Percentiles rank a stretch among this genome's conserved stretches.
These are phyloP conservation scores for Saiga tatarica DNA, from an alignment of 2,113 vertebrate genomes.

Conservation along the genomic window DNA sequence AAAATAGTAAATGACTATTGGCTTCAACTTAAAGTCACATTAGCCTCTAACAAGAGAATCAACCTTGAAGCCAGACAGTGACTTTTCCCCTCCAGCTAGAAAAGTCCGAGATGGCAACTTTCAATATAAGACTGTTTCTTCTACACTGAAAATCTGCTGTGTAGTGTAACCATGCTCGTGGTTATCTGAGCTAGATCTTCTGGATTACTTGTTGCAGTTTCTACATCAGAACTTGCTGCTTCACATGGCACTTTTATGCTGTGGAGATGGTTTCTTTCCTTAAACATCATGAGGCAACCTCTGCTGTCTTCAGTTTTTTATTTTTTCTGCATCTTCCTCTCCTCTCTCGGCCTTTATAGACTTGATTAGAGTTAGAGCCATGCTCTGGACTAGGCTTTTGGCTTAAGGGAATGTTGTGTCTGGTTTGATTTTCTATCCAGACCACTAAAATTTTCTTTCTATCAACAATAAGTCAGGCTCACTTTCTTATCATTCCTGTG, in stretches of 20 bases:
- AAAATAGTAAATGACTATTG: background rate
- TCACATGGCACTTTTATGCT: background rate
- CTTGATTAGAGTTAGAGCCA: background rate
- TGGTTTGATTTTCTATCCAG: background rate
- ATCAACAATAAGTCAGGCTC: background rate
- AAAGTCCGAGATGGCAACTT: too few species aligned
- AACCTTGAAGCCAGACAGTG: background rate
- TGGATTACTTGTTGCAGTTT: background rate
- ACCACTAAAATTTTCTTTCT: background rate
- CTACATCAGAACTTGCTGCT: background rate
- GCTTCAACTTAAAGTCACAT: background rate
- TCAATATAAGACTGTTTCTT: background rate
- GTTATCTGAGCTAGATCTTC: background rate
- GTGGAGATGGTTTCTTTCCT: background rate
- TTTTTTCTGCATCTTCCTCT: background rate
- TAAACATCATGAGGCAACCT: background rate
- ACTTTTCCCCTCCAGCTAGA: background rate
- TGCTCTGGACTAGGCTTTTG: background rate
- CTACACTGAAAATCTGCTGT: background rate
- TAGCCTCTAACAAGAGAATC: too few species aligned
- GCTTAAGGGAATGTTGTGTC: background rate
- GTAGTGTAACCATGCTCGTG: background rate
- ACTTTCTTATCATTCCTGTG: background rate
- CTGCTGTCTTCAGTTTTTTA: background rate
- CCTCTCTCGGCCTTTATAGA: background rate